A percentile compares a stretch with the other conserved stretches of the same genome.
Evolutionary conservation across 2,113 vertebrate species (phyloP).

Genomic region (Sakesphorus luctuosus): DNA sequence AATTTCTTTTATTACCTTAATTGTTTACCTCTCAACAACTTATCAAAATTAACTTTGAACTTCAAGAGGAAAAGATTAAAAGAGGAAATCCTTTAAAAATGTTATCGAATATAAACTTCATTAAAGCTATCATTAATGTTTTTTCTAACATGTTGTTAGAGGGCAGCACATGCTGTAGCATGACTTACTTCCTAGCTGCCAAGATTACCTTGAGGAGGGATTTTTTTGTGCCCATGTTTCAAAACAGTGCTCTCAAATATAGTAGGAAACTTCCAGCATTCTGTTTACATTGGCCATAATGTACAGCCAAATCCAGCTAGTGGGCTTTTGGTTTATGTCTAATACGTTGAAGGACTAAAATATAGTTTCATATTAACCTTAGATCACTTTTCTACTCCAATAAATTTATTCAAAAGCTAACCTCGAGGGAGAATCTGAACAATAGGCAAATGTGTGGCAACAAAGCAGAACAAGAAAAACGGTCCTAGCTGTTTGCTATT

Average conservation of each 20-base stretch:
- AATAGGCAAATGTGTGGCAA: not conserved
- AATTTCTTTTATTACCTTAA: not conserved
- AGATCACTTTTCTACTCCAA: not conserved
- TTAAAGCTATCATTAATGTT: not conserved
- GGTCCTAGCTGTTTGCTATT: not conserved
- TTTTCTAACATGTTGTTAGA: not conserved
- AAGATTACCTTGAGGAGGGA: not conserved
- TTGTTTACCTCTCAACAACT: not conserved
- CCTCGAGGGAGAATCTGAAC: not conserved
- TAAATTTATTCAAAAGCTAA: not conserved
- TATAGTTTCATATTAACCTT: not conserved
- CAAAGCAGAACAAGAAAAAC: not conserved
- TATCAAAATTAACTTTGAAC: not conserved
- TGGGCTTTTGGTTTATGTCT: not conserved
- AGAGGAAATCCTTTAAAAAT: not conserved
- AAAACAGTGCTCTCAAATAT: not conserved
- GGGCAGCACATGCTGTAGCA: not conserved
- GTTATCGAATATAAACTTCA: not conserved
- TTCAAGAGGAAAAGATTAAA: not conserved
- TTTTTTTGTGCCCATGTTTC: not conserved
- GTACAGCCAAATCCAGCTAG: not conserved
- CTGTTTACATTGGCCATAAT: not conserved
- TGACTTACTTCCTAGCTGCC: not conserved
- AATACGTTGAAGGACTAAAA: not conserved
- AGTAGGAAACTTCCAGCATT: not conserved